phyloP scores from a whole-genome alignment of 2,888 invertebrate genomes.

The Sycophila texana region DNA sequence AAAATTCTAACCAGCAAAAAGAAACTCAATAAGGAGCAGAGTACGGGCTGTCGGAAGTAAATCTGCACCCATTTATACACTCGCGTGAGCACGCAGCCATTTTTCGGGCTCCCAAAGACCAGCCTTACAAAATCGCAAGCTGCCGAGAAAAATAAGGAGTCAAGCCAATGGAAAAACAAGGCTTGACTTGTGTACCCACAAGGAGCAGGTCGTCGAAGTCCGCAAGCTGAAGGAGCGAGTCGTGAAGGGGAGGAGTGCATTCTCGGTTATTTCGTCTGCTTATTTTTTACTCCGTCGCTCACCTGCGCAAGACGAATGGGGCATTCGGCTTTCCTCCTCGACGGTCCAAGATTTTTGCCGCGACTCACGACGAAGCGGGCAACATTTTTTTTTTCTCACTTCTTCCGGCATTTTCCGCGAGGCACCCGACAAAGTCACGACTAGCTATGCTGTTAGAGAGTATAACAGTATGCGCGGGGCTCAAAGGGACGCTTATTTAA shows the following conservation, averaged over 20 bases:
- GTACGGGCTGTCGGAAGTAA: no score
- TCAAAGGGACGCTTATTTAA: slow-evolving; percentile 50
- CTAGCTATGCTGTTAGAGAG: no score
- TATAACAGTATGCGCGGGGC: not conserved
- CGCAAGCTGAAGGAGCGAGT: slow-evolving; percentile 28
- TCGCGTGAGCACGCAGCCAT: no score
- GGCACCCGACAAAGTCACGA: no score
- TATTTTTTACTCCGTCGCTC: not conserved
- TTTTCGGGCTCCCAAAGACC: slow-evolving; percentile 10
- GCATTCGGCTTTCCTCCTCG: slow-evolving; percentile 15
- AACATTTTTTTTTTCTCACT: not conserved
- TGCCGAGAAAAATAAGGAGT: not conserved
- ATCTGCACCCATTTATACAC: no score
- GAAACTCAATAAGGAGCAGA: no score
- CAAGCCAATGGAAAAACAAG: not conserved
- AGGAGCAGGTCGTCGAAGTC: slow-evolving; percentile 7
- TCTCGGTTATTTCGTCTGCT: slow-evolving; percentile 26
- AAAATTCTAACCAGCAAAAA: no score
- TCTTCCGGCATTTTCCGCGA: no score
- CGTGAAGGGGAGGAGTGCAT: not conserved
- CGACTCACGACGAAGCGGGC: not conserved
- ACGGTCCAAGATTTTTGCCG: not conserved
- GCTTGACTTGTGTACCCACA: not conserved
- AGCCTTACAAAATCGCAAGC: slow-evolving; percentile 19
- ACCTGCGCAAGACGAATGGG: slow-evolving; percentile 15